Base-by-base conservation (phyloP, 2,113 vertebrate genomes). In the Plestiodon gilberti region DNA sequence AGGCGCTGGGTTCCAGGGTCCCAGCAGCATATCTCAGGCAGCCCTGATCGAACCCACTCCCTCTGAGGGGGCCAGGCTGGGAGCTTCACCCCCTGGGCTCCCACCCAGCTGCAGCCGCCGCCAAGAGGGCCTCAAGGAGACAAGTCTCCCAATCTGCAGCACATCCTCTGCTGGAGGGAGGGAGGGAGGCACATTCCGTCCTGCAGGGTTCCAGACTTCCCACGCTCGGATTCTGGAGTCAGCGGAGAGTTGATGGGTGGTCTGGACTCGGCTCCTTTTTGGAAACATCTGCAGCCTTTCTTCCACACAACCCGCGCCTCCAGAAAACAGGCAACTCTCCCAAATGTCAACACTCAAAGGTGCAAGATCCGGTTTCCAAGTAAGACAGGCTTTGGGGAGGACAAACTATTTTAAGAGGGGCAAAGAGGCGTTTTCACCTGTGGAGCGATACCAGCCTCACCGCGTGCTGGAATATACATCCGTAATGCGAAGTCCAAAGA, bases 131-230 rank as follows among this genome's bases (percentile, higher is more conserved):
- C 38, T 30, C 30, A 30, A 55, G 55, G 78, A 84, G 43, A 67
- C 14, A 75, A 81, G 33, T 20, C 11, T 65, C 92, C 77, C 30
- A 83, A 87, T 81, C 71, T 0, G 0, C 75, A 74, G 52, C 62
- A 33, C 84, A 22, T 82, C 52, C 79, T 43, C 73, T 74, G 33
- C 33, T 6, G 18, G 40, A 78, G 73, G 85, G 30, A 81, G 1
- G n/a, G n/a, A n/a, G n/a, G 55, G 28, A 90, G 11, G 30, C 22
- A 81, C 91, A 87, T 70, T 92, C 90, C 79, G 40, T 88, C 55
- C 52, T 67, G 23, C 18, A 87, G 67, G 67, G 40, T 30, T 87
- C 83, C n/a, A n/a, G n/a, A n/a, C n/a, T 87, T 43, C 43, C 23
- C 55, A 77, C 17, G 14, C 57, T 52, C 55, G 7, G 40, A 14